Percentiles rank a stretch among this genome's conserved stretches.
phyloP scores from a whole-genome alignment of 2,113 vertebrate genomes.

The Polypterus bichir region DNA sequence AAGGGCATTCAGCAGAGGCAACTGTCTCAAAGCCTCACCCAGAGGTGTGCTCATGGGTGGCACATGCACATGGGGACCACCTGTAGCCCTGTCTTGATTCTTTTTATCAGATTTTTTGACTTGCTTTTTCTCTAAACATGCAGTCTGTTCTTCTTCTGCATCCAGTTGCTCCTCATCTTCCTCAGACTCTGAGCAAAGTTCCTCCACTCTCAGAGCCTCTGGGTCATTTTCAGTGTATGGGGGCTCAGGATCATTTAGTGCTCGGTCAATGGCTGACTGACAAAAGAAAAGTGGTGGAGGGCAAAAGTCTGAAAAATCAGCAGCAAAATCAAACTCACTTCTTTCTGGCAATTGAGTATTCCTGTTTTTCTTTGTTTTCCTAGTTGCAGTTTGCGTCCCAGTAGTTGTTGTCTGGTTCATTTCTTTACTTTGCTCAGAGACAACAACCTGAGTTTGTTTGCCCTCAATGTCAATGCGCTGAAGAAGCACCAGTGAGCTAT shows the following conservation, averaged over 20 bases:
- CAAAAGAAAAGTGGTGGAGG: conserved; percentile 70
- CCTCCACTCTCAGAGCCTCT: conserved; percentile 21
- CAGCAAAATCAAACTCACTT: conserved; percentile 11
- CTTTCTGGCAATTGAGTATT: conserved; percentile 2
- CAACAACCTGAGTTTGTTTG: neutral
- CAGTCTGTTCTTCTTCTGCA: neutral
- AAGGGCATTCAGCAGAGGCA: conserved; percentile 74
- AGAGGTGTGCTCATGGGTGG: conserved; percentile 8
- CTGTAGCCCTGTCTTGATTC: neutral
- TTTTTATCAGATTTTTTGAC: neutral
- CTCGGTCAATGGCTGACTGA: conserved; percentile 22
- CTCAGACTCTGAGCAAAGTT: conserved; percentile 21
- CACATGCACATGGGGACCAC: neutral
- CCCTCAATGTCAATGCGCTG: conserved; percentile 12
- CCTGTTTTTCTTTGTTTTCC: neutral
- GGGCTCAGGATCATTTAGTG: conserved; percentile 12
- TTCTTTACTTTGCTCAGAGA: conserved; percentile 11
- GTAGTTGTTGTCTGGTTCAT: neutral
- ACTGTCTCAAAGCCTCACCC: conserved; percentile 34
- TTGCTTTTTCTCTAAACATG: neutral
- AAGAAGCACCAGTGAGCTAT: conserved; percentile 1
- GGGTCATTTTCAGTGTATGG: conserved; percentile 11
- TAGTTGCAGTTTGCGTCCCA: conserved; percentile 16
- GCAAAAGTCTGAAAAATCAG: conserved; percentile 46
- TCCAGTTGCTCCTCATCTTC: conserved; percentile 1